Evolutionary conservation across 2,113 vertebrate species (phyloP).

Genomic region (Plestiodon gilberti): DNA sequence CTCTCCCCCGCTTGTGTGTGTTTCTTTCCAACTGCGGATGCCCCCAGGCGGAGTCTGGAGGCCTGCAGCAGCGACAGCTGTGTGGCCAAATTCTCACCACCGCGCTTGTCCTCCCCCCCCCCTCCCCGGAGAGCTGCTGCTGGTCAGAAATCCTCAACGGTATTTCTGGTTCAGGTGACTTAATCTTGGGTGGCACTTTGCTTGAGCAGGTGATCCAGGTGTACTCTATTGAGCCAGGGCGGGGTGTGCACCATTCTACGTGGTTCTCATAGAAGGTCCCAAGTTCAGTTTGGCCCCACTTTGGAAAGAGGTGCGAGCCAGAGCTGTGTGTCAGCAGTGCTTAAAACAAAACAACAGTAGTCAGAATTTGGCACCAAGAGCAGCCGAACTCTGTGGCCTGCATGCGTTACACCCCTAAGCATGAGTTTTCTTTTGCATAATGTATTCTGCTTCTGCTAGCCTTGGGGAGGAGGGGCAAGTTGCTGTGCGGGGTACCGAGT

Average conservation of each 20-base stretch:
- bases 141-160: too few species aligned
- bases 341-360: neutral
- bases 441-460: neutral
- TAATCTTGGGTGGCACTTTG: too few species aligned
- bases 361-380: neutral
- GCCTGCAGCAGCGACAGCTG: neutral
- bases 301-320: neutral
- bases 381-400: neutral
- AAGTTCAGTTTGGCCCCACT: neutral
- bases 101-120: too few species aligned
- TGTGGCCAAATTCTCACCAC: neutral
- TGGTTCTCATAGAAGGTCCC: too few species aligned
- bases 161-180: too few species aligned
- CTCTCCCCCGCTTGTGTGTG: neutral
- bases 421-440: neutral
- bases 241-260: neutral
- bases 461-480: neutral
- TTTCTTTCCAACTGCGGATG: neutral
- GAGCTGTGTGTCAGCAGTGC: neutral
- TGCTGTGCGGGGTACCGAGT: neutral
- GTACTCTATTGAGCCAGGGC: too few species aligned
- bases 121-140: too few species aligned
- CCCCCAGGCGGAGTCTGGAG: neutral
- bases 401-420: neutral
- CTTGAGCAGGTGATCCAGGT: too few species aligned